Evolutionary conservation across 2,797 vertebrate genomes (phyloP).

Genomic region (Meda fulgida): DNA sequence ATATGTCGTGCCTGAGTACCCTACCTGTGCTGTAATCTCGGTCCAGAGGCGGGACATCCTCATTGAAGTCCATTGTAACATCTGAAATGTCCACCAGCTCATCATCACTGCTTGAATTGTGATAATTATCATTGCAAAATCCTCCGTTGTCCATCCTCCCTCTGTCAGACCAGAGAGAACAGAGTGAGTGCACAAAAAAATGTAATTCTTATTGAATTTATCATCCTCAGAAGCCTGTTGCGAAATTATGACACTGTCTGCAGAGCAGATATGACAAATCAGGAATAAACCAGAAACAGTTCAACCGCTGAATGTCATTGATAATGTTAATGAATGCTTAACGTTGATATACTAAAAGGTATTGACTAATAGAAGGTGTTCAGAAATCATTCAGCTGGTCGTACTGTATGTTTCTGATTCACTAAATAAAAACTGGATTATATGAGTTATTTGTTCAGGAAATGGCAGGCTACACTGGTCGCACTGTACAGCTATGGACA

Average conservation of each 20-base stretch:
- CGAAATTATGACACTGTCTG: not conserved
- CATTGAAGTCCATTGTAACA: slow-evolving; percentile 86
- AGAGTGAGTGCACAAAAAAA: not conserved
- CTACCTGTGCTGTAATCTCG: slow-evolving; percentile 80
- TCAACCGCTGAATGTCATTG: not conserved
- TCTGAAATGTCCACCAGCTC: slow-evolving; percentile 92
- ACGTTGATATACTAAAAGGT: not conserved
- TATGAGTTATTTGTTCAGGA: not conserved
- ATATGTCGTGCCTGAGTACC: too few relatives aligned
- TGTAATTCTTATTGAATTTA: not conserved
- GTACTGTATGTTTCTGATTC: not conserved
- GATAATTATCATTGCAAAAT: slow-evolving; percentile 81
- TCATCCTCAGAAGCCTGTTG: not conserved
- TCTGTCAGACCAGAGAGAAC: not conserved
- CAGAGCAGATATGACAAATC: not conserved
- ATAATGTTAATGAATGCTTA: not conserved
- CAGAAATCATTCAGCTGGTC: not conserved
- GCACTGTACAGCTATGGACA: not conserved
- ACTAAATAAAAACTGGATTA: not conserved
- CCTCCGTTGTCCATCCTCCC: slow-evolving; percentile 82
- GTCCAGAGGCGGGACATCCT: slow-evolving; percentile 87
- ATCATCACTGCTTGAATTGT: slow-evolving; percentile 87
- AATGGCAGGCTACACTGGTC: not conserved
- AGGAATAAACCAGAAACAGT: not conserved
- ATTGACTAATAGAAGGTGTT: not conserved